These are phyloP conservation scores for Noturus placidus DNA, from an alignment of 2,113 vertebrate genomes.

Conservation along the genomic window DNA sequence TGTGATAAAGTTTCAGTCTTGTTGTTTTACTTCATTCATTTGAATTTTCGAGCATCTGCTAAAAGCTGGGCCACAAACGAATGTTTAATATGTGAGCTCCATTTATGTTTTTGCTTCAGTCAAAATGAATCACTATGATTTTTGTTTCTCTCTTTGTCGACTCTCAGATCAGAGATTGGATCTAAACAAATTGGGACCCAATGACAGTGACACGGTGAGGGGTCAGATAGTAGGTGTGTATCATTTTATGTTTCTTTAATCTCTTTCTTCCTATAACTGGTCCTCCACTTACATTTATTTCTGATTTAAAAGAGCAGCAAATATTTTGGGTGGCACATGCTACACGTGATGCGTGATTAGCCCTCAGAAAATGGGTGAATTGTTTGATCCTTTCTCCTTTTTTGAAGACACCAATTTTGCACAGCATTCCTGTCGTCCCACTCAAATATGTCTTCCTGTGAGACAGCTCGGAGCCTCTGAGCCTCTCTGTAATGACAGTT, in stretches of 20 bases:
- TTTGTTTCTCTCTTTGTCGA: constrained; percentile 22
- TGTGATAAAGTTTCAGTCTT: neutral
- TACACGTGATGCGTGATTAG: neutral
- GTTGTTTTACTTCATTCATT: neutral
- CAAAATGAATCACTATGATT: neutral
- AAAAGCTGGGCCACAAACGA: neutral
- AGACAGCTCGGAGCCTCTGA: constrained; percentile 24
- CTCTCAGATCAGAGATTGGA: constrained; percentile 93
- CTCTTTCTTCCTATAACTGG: neutral
- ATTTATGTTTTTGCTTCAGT: neutral
- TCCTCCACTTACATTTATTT: neutral
- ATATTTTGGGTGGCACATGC: neutral
- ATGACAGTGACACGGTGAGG: constrained; percentile 95
- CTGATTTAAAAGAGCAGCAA: neutral
- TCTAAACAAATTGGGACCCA: constrained; percentile 96
- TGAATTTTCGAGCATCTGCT: neutral
- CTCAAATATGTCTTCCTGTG: constrained; percentile 17
- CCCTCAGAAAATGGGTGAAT: neutral
- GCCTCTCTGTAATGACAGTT: constrained; percentile 15
- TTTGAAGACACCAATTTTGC: neutral
- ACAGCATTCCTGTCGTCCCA: constrained; percentile 14
- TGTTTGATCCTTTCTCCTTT: constrained; percentile 3
- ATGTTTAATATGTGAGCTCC: neutral
- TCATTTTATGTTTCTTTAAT: neutral
- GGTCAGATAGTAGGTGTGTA: constrained; percentile 97